Conservation (phyloP, 2,888 invertebrate species). For the Thysanoteuthis rhombus region DNA sequence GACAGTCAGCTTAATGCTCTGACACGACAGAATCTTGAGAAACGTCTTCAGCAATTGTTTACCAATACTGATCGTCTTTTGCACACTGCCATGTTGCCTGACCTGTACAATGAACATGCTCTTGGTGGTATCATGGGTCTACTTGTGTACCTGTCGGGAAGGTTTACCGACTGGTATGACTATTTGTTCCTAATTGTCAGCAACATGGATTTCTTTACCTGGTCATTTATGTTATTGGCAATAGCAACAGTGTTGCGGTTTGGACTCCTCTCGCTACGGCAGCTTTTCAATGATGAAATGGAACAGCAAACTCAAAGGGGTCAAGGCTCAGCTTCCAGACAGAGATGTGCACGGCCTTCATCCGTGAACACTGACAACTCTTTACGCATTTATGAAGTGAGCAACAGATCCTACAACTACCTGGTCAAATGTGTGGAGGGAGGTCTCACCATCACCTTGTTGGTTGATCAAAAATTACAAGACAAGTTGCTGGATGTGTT, state of each 20-base stretch:
- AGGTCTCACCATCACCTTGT: constrained; percentile 90
- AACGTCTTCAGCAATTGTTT: constrained; percentile 50
- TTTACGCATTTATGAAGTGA: constrained; percentile 80
- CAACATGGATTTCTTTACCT: neutral
- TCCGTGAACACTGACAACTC: neutral
- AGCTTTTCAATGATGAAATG: neutral
- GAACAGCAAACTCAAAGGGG: neutral
- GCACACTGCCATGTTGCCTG: constrained; percentile 50
- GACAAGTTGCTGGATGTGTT: constrained; percentile 88
- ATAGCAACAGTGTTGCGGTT: neutral
- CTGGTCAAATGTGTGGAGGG: constrained; percentile 91
- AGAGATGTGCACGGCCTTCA: neutral
- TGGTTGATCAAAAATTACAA: constrained; percentile 89
- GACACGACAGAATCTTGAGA: constrained; percentile 46
- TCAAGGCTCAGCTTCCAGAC: neutral
- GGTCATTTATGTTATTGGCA: neutral
- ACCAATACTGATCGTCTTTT: constrained; percentile 50
- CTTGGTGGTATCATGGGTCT: constrained; percentile 44
- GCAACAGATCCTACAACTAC: constrained; percentile 94
- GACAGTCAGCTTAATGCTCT: constrained; percentile 63
- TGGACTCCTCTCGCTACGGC: neutral
- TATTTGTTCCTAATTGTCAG: neutral
- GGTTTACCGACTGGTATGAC: neutral
- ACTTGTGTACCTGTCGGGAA: neutral
- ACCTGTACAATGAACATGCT: constrained; percentile 60